Percentiles rank a stretch among this genome's conserved stretches.
Evolutionary conservation across 23 tunicate species (phyloP).

Genomic region (Trididemnum nubilum): DNA sequence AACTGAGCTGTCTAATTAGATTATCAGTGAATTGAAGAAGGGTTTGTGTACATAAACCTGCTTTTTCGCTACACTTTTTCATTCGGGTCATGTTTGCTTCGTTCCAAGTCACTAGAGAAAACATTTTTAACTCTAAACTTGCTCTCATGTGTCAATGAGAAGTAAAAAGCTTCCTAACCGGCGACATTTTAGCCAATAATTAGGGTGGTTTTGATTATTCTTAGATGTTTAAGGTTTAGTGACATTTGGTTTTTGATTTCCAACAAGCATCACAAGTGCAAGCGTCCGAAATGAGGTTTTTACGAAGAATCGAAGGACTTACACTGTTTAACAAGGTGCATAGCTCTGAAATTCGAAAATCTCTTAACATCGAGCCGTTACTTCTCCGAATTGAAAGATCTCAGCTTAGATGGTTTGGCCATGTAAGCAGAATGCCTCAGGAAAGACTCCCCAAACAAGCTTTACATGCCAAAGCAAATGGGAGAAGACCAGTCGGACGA

Average conservation of each 20-base stretch:
- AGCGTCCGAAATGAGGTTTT: too few relatives aligned
- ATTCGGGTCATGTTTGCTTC: not conserved
- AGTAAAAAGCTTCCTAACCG: not conserved
- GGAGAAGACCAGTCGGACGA: too few relatives aligned
- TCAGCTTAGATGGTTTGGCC: too few relatives aligned
- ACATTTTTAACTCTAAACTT: not conserved
- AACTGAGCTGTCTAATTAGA: slow-evolving; percentile 1
- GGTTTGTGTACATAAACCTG: not conserved
- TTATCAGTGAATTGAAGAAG: not conserved
- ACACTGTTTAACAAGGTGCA: too few relatives aligned
- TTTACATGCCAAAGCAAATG: too few relatives aligned
- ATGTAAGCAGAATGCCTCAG: too few relatives aligned
- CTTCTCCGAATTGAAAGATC: too few relatives aligned
- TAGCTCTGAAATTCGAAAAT: too few relatives aligned
- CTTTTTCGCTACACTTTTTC: not conserved
- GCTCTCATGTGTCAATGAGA: slow-evolving; percentile 1
- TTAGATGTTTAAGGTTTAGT: not conserved
- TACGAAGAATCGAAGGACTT: too few relatives aligned
- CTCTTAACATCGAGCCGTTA: too few relatives aligned
- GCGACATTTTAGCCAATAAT: not conserved
- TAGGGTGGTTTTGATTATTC: not conserved
- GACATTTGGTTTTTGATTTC: not conserved
- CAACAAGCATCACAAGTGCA: too few relatives aligned
- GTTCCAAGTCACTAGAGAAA: not conserved
- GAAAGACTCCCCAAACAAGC: too few relatives aligned